Base-by-base conservation (phyloP, 2,113 vertebrate genomes). In the Phoxinus phoxinus region DNA sequence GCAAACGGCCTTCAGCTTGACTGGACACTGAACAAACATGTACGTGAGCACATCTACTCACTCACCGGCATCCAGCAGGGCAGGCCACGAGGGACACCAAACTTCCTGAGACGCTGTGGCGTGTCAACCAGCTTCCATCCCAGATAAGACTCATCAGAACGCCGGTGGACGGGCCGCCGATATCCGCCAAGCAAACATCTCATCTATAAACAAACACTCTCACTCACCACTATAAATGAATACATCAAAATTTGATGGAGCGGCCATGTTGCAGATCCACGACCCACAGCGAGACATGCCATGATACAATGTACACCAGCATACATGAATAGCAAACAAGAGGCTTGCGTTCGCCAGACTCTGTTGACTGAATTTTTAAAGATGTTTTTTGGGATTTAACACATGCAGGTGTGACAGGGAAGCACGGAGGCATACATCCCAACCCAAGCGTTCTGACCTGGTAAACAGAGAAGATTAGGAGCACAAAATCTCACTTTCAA, bases 291-390 rank as follows among this genome's bases (percentile, higher is more conserved):
- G 51, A 61, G 86, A 87, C 82, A 85, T 72, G 71, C 91, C 89
- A 90, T 92, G 94, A 94, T 93, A 93, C 92, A 91, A 93, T 92
- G 91, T 93, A 93, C 90, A 91, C 91, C 93, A 71, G 93, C 91
- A 94, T 94, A 93, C 91, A 94, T 94, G 94, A 94, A 95, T 94
- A 93, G 90, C 75, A 92, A 94, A 93, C 89, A 86, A 93, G 91
- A 85, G 58, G 6, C 25, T 79, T 59, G 73, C 83, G 83, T 83
- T 90, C 84, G 67, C 87, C 79, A 76, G 86, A 89, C 71, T 35
- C 27, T 92, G 92, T 92, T 93, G 91, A 94, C 94, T 93, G 93
- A 90, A 93, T 94, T 93, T 93, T 93, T 92, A 92, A 94, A 94
- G 90, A 90, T 88, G 89, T 91, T 93, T 90, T 41, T 92, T 93